phyloP scores from a whole-genome alignment of 2,888 invertebrate genomes.

The Ashinkailepas kermadecensis region DNA sequence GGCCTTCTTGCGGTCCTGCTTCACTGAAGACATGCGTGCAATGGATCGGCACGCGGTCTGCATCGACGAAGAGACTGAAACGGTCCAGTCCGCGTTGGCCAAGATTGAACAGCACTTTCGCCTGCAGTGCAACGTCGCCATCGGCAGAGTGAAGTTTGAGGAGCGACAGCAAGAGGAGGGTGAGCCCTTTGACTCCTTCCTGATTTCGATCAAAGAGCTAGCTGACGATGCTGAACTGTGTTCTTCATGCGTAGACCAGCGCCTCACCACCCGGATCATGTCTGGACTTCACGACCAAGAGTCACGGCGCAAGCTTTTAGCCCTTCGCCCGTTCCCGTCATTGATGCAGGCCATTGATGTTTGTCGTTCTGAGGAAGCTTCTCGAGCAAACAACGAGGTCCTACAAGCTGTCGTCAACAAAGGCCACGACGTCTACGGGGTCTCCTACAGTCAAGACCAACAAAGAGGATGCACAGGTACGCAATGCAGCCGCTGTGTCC shows the following conservation, averaged over 20 bases:
- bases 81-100: no score
- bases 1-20: no score
- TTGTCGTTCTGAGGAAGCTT: not conserved
- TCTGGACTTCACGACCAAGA: not conserved
- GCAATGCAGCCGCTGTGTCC: no score
- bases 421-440: not conserved
- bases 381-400: not conserved
- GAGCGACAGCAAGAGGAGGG: not conserved
- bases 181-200: not conserved
- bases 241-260: not conserved
- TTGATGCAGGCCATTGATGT: not conserved
- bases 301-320: not conserved
- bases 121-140: no score
- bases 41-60: no score
- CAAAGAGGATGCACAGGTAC: no score
- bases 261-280: not conserved
- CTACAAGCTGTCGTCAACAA: not conserved
- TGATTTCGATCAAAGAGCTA: not conserved
- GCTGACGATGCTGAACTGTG: slow-evolving; percentile 1
- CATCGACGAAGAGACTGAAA: no score
- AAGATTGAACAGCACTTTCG: no score
- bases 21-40: no score
- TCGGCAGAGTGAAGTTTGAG: no score
- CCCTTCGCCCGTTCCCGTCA: not conserved
- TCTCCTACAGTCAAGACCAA: not conserved